phyloP scores from a whole-genome alignment of 1,140 invertebrate species.

The Platyscapa corneri region DNA sequence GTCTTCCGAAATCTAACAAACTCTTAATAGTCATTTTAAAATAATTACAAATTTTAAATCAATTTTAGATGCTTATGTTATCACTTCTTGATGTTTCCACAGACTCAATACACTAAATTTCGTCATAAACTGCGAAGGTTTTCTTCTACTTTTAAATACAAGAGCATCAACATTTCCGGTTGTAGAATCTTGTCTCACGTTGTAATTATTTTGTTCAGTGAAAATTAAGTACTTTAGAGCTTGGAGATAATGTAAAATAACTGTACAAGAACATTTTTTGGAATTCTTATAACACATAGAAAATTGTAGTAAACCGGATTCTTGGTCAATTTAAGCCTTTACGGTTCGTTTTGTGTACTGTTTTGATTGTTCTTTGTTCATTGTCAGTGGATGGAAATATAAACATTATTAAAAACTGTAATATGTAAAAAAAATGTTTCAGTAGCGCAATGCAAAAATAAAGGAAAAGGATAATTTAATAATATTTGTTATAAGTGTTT shows the following conservation, averaged over 20 bases:
- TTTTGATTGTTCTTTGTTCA: background rate
- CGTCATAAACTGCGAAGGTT: background rate
- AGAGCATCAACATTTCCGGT: slow-evolving; percentile 1
- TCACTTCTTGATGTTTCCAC: background rate
- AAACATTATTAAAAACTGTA: background rate
- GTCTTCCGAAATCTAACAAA: slow-evolving; percentile 57
- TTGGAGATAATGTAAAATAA: background rate
- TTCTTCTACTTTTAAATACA: background rate
- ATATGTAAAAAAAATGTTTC: background rate
- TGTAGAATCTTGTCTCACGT: background rate
- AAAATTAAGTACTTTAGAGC: background rate
- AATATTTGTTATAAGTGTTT: too few relatives aligned
- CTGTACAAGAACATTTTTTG: background rate
- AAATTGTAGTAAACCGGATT: slow-evolving; percentile 19
- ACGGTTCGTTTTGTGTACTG: background rate
- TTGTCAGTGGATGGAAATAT: too few relatives aligned
- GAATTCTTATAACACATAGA: background rate
- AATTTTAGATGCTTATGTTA: slow-evolving; percentile 3
- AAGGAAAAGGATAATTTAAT: too few relatives aligned
- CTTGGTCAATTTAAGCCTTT: slow-evolving; percentile 37
- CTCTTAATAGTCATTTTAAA: slow-evolving; percentile 63
- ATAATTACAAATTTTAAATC: background rate
- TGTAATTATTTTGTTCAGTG: background rate
- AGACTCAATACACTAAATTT: background rate
- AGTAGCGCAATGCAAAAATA: too few relatives aligned